Base-by-base conservation (phyloP, 2,113 vertebrate species). In the Cervus canadensis region DNA sequence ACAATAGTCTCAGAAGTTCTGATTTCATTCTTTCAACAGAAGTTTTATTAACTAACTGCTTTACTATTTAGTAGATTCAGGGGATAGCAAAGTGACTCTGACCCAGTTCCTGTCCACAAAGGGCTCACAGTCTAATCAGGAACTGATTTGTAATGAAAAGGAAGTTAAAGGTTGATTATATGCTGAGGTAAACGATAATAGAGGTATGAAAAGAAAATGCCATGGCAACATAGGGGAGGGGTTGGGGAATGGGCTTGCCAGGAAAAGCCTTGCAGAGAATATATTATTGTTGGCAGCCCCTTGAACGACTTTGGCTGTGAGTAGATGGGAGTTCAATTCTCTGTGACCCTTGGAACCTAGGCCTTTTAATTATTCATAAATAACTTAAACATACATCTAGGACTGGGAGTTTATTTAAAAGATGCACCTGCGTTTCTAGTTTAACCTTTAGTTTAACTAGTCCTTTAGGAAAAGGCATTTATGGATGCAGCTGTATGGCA, bases 281-380 rank as follows among this genome's bases (percentile, higher is more conserved):
- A 10, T 40, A 1, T 60, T 85, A 54, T 54, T 96, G 56, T 95
- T 93, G 36, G 83, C n/a, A 81, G 36, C 50, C 54, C 86, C 28
- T 88, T 28, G 89, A 95, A 82, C 2, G 15, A 71, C 45, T 54
- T 56, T 91, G 88, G 45, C 78, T 93, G 5, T 90, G 84, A 43
- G 56, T 57, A 62, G 78, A 33, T 79, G 64, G n/a, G n/a, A 89
- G 74, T 97, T 57, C 79, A n/a, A 90, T 95, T 96, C 52, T 95
- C 45, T 79, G 33, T 97, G 92, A 96, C 62, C 57, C 74, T 95
- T 52, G 25, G 57, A 84, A 78, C 17, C 30, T 33, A 48, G 25
- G n/a, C 21, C 45, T 87, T 97, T 96, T 87, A 64, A 94, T 94
- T 92, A 87, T 71, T 94, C 85, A 43, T 95, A 7, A 83, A 83